A percentile compares a stretch with the other conserved stretches of the same genome.
Conservation (phyloP, 2,797 vertebrate species). For the Synanceia verrucosa region DNA sequence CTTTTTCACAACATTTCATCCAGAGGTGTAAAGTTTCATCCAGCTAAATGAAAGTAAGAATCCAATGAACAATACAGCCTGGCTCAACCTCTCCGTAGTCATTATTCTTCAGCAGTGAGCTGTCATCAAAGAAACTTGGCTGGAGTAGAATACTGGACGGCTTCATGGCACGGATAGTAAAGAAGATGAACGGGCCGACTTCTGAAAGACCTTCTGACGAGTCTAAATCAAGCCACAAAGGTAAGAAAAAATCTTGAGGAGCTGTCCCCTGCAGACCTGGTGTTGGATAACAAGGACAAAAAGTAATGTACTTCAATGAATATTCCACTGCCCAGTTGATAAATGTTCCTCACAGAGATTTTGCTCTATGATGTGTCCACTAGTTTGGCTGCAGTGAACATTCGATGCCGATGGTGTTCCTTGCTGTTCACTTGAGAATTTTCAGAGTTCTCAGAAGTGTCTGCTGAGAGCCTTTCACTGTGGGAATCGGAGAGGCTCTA, state of each 20-base stretch:
- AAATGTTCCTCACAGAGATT: slow-evolving; percentile 39
- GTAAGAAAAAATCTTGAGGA: slow-evolving; percentile 48
- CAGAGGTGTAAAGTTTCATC: slow-evolving; percentile 45
- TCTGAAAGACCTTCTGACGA: slow-evolving; percentile 59
- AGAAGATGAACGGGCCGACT: slow-evolving; percentile 59
- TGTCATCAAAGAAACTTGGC: slow-evolving; percentile 59
- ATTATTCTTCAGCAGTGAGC: slow-evolving; percentile 40
- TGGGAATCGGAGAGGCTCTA: slow-evolving; percentile 15
- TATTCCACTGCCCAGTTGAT: slow-evolving; percentile 42
- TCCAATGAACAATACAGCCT: slow-evolving; percentile 22
- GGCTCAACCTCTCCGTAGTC: slow-evolving; percentile 50
- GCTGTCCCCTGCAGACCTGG: slow-evolving; percentile 30
- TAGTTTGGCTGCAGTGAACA: slow-evolving; percentile 44
- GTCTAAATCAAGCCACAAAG: slow-evolving; percentile 59
- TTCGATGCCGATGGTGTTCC: slow-evolving; percentile 43
- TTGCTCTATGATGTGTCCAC: slow-evolving; percentile 32
- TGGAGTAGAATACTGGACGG: slow-evolving; percentile 48
- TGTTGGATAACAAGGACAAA: slow-evolving; percentile 20
- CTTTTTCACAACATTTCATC: slow-evolving; percentile 31
- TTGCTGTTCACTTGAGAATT: slow-evolving; percentile 45
- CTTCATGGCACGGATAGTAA: slow-evolving; percentile 46
- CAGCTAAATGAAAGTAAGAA: slow-evolving; percentile 41
- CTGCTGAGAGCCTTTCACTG: slow-evolving; percentile 28
- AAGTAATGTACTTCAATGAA: slow-evolving; percentile 38
- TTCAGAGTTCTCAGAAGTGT: slow-evolving; percentile 47